phyloP scores from a whole-genome alignment of 2,888 invertebrate species.

The Sphecodes monilicornis region DNA sequence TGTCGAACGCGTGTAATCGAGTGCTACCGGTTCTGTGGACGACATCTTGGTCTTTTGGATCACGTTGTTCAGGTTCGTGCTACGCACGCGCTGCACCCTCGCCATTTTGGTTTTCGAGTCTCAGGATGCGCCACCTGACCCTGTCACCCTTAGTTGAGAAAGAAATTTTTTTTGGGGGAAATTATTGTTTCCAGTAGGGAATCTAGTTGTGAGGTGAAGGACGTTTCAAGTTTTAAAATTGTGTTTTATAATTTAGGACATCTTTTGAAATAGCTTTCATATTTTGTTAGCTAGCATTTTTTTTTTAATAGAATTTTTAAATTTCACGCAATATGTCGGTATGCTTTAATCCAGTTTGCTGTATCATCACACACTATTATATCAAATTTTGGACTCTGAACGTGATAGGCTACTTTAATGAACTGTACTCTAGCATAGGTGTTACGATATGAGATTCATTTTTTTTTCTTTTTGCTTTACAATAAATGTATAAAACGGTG shows the following conservation, averaged over 20 bases:
- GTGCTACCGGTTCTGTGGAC: slow-evolving; percentile 2
- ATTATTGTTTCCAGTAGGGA: not conserved
- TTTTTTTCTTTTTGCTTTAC: not conserved
- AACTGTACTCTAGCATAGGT: not conserved
- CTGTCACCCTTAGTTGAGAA: not conserved
- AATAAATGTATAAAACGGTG: not conserved
- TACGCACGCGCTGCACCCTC: slow-evolving; percentile 9
- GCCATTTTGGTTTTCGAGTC: slow-evolving; percentile 6
- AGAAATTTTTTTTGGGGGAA: not conserved
- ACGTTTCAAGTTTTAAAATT: not conserved
- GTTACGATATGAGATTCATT: not conserved
- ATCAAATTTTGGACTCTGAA: not conserved
- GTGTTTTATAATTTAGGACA: no score
- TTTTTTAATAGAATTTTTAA: no score
- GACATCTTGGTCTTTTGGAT: slow-evolving; percentile 3
- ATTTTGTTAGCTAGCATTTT: no score
- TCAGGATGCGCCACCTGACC: not conserved
- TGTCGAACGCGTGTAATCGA: slow-evolving; percentile 10
- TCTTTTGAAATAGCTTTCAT: no score
- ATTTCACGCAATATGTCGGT: not conserved
- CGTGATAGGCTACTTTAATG: not conserved
- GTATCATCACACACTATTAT: not conserved
- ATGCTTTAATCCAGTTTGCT: no score
- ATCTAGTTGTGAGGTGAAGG: not conserved
- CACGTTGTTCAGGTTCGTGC: not conserved